A percentile compares a stretch with the other conserved stretches of the same genome.
Evolutionary conservation across 53 echinoderm and acorn worm species (phyloP).

Genomic region (Luidia sarsii): DNA sequence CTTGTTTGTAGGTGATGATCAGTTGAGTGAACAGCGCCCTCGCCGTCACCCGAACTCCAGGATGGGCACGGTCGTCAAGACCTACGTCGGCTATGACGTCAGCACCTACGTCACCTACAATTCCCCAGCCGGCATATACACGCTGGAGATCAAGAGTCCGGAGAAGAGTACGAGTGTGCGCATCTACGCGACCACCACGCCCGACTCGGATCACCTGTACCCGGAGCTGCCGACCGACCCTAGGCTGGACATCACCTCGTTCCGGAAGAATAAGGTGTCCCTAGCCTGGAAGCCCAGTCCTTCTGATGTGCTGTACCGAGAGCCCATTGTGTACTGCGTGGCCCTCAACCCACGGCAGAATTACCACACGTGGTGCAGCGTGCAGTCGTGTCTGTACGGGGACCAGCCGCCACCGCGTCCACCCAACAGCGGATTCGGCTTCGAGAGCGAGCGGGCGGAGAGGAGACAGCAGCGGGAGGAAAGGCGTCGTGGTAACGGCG

Average conservation of each 20-base stretch:
- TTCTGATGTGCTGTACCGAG: constrained; percentile 71
- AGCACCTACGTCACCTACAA: constrained; percentile 76
- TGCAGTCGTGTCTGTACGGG: constrained; percentile 67
- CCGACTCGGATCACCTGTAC: constrained; percentile 91
- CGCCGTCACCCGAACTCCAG: constrained; percentile 68
- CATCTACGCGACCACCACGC: constrained; percentile 88
- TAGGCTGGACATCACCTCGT: constrained; percentile 83
- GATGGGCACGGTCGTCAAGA: constrained; percentile 69
- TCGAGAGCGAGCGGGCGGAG: constrained; percentile 55
- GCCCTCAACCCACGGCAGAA: constrained; percentile 78
- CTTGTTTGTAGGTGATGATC: constrained; percentile 89
- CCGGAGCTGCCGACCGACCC: constrained; percentile 92
- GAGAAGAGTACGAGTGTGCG: constrained; percentile 63
- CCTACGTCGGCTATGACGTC: constrained; percentile 77
- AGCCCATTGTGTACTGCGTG: constrained; percentile 87
- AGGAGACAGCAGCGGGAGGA: constrained; percentile 30
- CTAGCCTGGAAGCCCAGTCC: constrained; percentile 95
- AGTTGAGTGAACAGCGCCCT: constrained; percentile 85
- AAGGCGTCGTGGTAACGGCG: constrained; percentile 41
- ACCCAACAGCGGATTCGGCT: constrained; percentile 67
- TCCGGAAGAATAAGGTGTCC: constrained; percentile 73
- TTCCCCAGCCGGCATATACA: constrained; percentile 91
- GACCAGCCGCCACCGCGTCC: constrained; percentile 47
- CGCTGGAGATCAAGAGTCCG: constrained; percentile 71
- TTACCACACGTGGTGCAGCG: constrained; percentile 92